Base-by-base conservation (phyloP, 2,888 invertebrate species). In the Hymenopus coronatus region DNA sequence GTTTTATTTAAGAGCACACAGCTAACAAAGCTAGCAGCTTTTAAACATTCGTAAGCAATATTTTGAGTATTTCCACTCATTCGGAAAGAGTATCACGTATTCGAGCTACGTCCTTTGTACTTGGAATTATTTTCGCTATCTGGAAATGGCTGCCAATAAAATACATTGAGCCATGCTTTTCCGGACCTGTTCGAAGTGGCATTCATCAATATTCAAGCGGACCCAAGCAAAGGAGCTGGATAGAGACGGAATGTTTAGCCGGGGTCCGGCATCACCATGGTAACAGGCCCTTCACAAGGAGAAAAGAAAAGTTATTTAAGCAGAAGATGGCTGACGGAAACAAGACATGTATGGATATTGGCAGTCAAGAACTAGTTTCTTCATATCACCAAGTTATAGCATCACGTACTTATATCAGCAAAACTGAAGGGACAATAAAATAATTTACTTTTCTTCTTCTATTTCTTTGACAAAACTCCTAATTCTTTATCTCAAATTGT, bases 191-290 rank as follows among this genome's bases (percentile, higher is more conserved):
- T 70, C 54, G 54, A 20, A 70, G 54, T 70, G 54, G 54, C 54
- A 70, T 70, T 70, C 54, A 70, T 70, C 54, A 70, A 70, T 70
- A 70, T 70, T 70, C 54, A 70, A 70, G 54, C 54, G 54, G 54
- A 70, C 54, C 54, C 54, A 70, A 70, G 54, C 54, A 70, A 70
- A 70, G 54, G 54, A 70, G 54, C 54, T 20, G 54, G 82, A 87
- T 12, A 20, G 87, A 87, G 87, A 87, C 82, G 87, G 83, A 84
- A 54, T 89, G 84, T 89, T 89, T 87, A 89, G 87, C 89, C 87
- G 84, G 89, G 89, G 89, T 89, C 89, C 89, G 84, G 87, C 83
- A 89, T 89, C 83, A 28, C 89, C 89, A 89, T 89, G 89, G 89
- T 84, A 89, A 89, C 88, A 83, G 87, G 4, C 54, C 54, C 54